Base-by-base conservation (phyloP, 1,140 invertebrate genomes). In the Bombus breviceps region DNA sequence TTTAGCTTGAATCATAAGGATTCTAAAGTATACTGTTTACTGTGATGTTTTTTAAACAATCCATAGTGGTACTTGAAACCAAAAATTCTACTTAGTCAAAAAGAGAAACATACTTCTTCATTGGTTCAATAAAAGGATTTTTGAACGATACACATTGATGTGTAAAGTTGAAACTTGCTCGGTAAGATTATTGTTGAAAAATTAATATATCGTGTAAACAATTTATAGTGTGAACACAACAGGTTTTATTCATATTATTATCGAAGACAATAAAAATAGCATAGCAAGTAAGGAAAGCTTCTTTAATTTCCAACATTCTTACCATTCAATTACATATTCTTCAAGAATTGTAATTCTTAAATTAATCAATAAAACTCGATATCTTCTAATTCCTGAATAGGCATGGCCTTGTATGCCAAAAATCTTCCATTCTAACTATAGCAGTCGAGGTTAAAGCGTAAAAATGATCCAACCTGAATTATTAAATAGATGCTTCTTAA, bases 401-500 rank as follows among this genome's bases (percentile, higher is more conserved):
- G 3, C 22, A 71, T 10, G 68, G 5, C 68, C 37, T 39, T 71
- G 68, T 22, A 28, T 5, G 22, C 68, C 1, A 22, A 71, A 71
- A 39, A 39, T 71, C 25, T 71, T 71, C 37, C 68, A 25, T 71
- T 71, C 68, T 28, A 69, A 39, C 32, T 53, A 75, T 57, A 47
- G 10, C n/a, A 25, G 12, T 10, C 32, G 10, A 57, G 28, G 47
- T n/a, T 71, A 47, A 57, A 71, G 15, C 25, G 32, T 57, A 34
- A 9, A 37, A 77, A 13, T 8, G 28, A 62, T 69, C 34, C 43
- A 10, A 25, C 39, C 10, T 80, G 68, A 80, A 85, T 85, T 72
- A 85, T 80, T 72, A 64, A 80, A 4, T 6, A 76, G 25, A 73
- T 73, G 83, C 37, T 80, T 64, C 53, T 79, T 59, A 79, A 79